phyloP scores from a whole-genome alignment of 2,888 invertebrate genomes.

The Erebia palarica region DNA sequence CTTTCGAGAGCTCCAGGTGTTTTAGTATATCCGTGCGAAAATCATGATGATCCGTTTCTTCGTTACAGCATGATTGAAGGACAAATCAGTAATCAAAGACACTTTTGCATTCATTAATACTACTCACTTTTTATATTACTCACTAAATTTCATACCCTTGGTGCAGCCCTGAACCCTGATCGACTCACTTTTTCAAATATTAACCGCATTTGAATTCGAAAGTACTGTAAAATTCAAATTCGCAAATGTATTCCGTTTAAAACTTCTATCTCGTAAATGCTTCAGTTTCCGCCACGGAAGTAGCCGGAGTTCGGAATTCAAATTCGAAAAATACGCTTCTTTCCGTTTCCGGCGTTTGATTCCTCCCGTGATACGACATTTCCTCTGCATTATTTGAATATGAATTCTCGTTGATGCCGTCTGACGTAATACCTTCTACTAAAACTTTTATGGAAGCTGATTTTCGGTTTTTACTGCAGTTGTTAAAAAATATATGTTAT shows the following conservation, averaged over 20 bases:
- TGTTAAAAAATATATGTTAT: neutral
- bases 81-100: too few species aligned
- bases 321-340: conserved; percentile 81
- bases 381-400: conserved; percentile 67
- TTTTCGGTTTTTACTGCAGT: neutral
- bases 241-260: conserved; percentile 53
- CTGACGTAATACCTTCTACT: conserved; percentile 37
- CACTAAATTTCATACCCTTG: neutral
- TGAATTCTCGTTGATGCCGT: conserved; percentile 44
- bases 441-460: neutral
- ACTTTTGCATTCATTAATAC: neutral
- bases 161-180: conserved; percentile 1
- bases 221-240: conserved; percentile 40
- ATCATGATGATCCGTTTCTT: too few species aligned
- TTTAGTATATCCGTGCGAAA: neutral
- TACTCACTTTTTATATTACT: too few species aligned
- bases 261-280: conserved; percentile 70
- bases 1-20: neutral
- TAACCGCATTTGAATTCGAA: conserved; percentile 25
- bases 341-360: conserved; percentile 82
- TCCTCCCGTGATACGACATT: conserved; percentile 77
- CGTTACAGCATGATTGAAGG: too few species aligned
- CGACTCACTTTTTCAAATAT: conserved; percentile 28
- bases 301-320: conserved; percentile 78
- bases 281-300: conserved; percentile 73